These are phyloP conservation scores for Macrostomum lignano DNA, from an alignment of 1,140 invertebrate species.

Conservation along the genomic window DNA sequence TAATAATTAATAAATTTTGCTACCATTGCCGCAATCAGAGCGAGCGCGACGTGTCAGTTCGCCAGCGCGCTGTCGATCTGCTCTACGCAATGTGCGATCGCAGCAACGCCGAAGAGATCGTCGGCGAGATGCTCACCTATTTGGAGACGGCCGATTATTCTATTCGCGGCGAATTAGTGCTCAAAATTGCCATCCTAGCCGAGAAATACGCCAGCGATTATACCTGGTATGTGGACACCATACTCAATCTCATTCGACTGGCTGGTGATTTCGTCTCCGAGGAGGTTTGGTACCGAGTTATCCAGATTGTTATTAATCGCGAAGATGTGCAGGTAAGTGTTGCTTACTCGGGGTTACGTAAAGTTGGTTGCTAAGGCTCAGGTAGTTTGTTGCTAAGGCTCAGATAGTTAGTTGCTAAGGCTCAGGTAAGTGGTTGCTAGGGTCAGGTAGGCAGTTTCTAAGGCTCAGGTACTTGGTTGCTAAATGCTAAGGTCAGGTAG, in stretches of 20 bases:
- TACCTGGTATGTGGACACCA: slow-evolving; percentile 96
- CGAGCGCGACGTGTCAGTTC: slow-evolving; percentile 90
- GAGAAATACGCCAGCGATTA: slow-evolving; percentile 99
- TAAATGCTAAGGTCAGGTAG: too few relatives aligned
- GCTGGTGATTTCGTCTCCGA: slow-evolving; percentile 90
- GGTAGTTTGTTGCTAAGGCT: too few relatives aligned
- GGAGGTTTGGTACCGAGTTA: slow-evolving; percentile 49
- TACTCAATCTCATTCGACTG: slow-evolving; percentile 90
- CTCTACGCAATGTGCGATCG: slow-evolving; percentile 99
- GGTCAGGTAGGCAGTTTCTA: too few relatives aligned
- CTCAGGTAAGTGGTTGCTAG: too few relatives aligned
- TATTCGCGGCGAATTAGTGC: slow-evolving; percentile 95
- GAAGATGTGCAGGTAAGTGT: slow-evolving; percentile 81
- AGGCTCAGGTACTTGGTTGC: too few relatives aligned
- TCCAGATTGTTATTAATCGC: slow-evolving; percentile 95
- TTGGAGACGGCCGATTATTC: slow-evolving; percentile 97
- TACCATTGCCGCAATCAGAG: too few relatives aligned
- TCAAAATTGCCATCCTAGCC: slow-evolving; percentile 94
- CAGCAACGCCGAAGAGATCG: slow-evolving; percentile 94
- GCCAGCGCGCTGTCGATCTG: slow-evolving; percentile 91
- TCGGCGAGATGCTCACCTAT: slow-evolving; percentile 96
- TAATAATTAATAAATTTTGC: too few relatives aligned
- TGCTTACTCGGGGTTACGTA: too few relatives aligned
- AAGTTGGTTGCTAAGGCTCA: too few relatives aligned
- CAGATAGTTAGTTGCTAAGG: too few relatives aligned